phyloP scores from a whole-genome alignment of 1,140 invertebrate species.

The Eriosoma lanigerum region DNA sequence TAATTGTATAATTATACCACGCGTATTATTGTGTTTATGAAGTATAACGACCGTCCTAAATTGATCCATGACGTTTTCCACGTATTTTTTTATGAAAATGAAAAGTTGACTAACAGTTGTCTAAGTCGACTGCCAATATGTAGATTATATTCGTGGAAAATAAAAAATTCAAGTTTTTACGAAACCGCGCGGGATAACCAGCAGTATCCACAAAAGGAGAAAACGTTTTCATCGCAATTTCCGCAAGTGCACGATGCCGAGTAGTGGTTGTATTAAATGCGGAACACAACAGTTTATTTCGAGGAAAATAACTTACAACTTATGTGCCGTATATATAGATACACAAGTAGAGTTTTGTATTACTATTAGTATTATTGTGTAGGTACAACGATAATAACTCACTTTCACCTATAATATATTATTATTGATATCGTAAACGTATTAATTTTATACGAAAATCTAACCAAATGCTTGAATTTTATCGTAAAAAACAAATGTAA shows the following conservation, averaged over 20 bases:
- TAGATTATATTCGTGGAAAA: background rate
- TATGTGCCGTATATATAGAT: background rate
- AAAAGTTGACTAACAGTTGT: background rate
- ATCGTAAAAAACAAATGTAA: too few species aligned
- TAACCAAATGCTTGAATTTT: too few species aligned
- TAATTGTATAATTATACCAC: too few species aligned
- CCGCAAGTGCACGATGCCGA: background rate
- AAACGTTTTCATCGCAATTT: conserved; percentile 14
- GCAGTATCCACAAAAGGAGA: background rate
- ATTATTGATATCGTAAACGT: too few species aligned
- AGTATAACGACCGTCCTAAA: too few species aligned
- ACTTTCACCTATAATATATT: too few species aligned
- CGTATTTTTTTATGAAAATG: background rate
- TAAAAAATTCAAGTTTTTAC: background rate
- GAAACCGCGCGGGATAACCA: background rate
- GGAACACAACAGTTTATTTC: conserved; percentile 6
- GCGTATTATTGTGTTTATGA: too few species aligned
- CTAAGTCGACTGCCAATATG: background rate
- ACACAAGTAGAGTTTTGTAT: too few species aligned
- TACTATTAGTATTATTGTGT: too few species aligned
- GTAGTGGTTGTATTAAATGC: background rate
- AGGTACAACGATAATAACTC: too few species aligned
- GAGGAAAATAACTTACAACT: background rate
- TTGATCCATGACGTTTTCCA: too few species aligned
- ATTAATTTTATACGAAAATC: too few species aligned